These are phyloP conservation scores for Quadriops clusia DNA, from an alignment of 2,888 invertebrate species.

Conservation along the genomic window DNA sequence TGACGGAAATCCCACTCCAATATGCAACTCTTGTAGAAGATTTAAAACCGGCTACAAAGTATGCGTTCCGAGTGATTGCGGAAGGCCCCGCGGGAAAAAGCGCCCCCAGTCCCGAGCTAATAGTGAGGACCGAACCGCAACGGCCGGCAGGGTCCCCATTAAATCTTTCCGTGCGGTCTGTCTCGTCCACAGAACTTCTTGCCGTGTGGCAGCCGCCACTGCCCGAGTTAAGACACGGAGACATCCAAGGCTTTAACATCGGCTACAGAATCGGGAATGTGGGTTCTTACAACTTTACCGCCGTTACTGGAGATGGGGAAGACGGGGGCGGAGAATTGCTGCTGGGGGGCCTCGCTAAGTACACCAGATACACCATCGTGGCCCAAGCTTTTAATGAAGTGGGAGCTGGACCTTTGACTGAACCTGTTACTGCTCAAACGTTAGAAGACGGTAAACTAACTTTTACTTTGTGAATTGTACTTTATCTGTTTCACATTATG, in stretches of 20 bases:
- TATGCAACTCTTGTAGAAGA: slow-evolving; percentile 54
- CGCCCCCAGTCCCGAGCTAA: slow-evolving; percentile 50
- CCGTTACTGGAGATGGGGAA: slow-evolving; percentile 56
- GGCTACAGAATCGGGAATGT: slow-evolving; percentile 47
- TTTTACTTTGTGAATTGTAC: background rate
- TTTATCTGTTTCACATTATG: too few relatives aligned
- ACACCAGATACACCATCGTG: slow-evolving; percentile 55
- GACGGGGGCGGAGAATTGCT: slow-evolving; percentile 54
- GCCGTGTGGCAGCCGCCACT: slow-evolving; percentile 65
- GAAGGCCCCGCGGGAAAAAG: slow-evolving; percentile 65
- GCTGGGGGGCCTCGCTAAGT: slow-evolving; percentile 51
- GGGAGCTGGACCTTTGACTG: slow-evolving; percentile 59
- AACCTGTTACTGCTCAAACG: slow-evolving; percentile 55
- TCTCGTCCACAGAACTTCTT: slow-evolving; percentile 60
- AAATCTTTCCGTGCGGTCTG: slow-evolving; percentile 52
- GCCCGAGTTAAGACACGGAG: slow-evolving; percentile 57
- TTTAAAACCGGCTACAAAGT: slow-evolving; percentile 57
- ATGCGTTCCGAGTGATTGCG: slow-evolving; percentile 58
- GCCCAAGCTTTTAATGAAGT: slow-evolving; percentile 66
- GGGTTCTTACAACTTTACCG: slow-evolving; percentile 54
- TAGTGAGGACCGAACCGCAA: slow-evolving; percentile 56
- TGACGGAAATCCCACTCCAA: slow-evolving; percentile 49
- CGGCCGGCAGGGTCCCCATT: slow-evolving; percentile 58
- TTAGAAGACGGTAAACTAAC: slow-evolving; percentile 54
- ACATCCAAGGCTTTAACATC: slow-evolving; percentile 58